Conservation (phyloP, 2,113 vertebrate species). For the Lutjanus erythropterus region DNA sequence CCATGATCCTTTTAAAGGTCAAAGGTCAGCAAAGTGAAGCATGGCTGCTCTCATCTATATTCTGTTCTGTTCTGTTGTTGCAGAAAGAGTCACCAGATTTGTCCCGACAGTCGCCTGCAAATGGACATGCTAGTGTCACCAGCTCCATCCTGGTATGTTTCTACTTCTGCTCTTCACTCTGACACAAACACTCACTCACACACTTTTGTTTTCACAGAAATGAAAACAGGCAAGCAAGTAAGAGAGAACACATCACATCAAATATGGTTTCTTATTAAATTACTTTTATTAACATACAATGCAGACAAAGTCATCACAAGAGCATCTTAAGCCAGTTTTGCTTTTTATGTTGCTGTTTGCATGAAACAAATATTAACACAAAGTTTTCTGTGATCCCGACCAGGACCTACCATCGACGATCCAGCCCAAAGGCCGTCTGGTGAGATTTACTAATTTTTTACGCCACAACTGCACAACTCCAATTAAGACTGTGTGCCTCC, state of each 20-base stretch:
- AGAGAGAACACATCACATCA: too few relatives aligned
- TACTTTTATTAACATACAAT: too few relatives aligned
- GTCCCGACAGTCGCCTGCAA: conserved; percentile 78
- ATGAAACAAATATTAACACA: not conserved
- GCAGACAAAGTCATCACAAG: too few relatives aligned
- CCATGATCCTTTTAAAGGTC: too few relatives aligned
- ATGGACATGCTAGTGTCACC: conserved; percentile 94
- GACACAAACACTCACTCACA: too few relatives aligned
- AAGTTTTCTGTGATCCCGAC: conserved; percentile 80
- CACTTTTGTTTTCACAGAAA: too few relatives aligned
- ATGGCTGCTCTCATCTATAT: too few relatives aligned
- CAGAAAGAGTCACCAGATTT: conserved; percentile 82
- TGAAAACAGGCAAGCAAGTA: too few relatives aligned
- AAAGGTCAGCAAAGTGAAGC: too few relatives aligned
- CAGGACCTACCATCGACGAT: conserved; percentile 97
- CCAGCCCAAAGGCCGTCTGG: conserved; percentile 98
- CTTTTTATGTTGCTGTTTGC: not conserved
- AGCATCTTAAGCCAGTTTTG: not conserved
- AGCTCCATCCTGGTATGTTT: conserved; percentile 98
- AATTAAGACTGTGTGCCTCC: not conserved
- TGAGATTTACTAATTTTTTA: conserved; percentile 78
- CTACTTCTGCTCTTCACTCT: conserved; percentile 50
- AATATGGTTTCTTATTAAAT: too few relatives aligned
- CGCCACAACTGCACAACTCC: not conserved
- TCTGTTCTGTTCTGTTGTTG: too few relatives aligned